Base-by-base conservation (phyloP, 53 echinoderm and acorn worm genomes). In the Holothuria leucospilota region DNA sequence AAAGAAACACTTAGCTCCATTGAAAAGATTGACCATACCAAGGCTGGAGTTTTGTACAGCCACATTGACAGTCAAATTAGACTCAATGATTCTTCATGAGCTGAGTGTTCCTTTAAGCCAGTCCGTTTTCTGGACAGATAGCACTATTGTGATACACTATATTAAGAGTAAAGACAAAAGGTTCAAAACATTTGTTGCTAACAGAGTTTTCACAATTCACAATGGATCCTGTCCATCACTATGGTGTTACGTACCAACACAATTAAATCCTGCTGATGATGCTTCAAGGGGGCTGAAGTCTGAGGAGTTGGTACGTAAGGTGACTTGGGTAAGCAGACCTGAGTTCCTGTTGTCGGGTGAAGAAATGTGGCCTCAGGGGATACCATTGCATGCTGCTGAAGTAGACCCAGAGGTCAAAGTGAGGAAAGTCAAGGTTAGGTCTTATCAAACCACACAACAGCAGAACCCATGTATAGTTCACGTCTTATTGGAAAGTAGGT, bases 201-300 rank as follows among this genome's bases (percentile, higher is more conserved):
- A 87, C 51, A 34, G 86, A 41, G 49, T 86, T 18, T 42, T 60
- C 26, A 20, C 52, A 15, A 87, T 87, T 46, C 63, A 63, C 21
- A 63, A 78, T 27, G 78, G 79, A 24, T 87, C 87, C 1, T 16
- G 20, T n/a, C 87, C 78, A 61, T 12, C 38, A 38, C 87, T 78
- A 20, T 87, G 87, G 87, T 15, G 46, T 9, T 65, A 87, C 62
- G 87, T 87, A 28, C 53, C 61, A 28, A 78, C 90, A 46, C 64
- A 52, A 20, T 78, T 52, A 25, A 90, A 90, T 39, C 90, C 90
- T 29, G 86, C 86, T 13, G 90, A 90, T 78, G 90, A 90, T 29
- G 16, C 63, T 26, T 86, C 86, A 39, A 78, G 90, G 34, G 86
- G 90, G 26, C 68, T 90, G 90, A 25, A 63, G 52, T 63, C 78